These are phyloP conservation scores for Argya squamiceps DNA, from an alignment of 2,797 vertebrate genomes.

Conservation along the genomic window DNA sequence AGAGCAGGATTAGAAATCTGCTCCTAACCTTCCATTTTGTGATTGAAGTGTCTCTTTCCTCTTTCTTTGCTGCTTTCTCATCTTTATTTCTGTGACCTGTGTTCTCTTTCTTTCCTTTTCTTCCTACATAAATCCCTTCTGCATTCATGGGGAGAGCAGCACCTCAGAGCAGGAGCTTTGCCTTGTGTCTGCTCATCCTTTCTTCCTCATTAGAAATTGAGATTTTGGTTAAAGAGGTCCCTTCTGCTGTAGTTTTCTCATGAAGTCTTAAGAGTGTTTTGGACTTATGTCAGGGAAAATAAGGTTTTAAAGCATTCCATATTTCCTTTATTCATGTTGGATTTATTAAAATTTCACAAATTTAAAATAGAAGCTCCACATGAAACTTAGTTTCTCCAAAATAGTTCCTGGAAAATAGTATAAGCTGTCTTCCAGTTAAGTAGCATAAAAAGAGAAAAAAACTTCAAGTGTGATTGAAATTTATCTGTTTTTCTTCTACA, in stretches of 20 bases:
- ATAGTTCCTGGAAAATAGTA: not conserved
- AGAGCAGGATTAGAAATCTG: not conserved
- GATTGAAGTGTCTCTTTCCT: not conserved
- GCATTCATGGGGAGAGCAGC: not conserved
- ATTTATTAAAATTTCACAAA: not conserved
- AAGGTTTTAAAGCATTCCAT: not conserved
- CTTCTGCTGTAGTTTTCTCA: not conserved
- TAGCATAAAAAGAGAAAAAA: not conserved
- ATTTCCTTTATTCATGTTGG: not conserved
- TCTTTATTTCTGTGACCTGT: not conserved
- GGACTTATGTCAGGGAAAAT: not conserved
- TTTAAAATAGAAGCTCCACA: not conserved
- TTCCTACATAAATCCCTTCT: not conserved
- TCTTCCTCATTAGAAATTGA: not conserved
- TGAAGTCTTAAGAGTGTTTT: not conserved
- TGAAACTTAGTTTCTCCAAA: not conserved
- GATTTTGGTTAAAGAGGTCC: not conserved
- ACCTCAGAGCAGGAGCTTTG: not conserved
- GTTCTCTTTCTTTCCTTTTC: not conserved
- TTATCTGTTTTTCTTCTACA: not conserved
- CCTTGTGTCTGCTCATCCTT: not conserved
- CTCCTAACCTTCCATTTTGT: not conserved
- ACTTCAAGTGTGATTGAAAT: not conserved
- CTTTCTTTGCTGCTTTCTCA: not conserved
- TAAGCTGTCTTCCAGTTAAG: not conserved